Base-by-base conservation (phyloP, 2,797 vertebrate species). In the Oreonectes daqikongensis region DNA sequence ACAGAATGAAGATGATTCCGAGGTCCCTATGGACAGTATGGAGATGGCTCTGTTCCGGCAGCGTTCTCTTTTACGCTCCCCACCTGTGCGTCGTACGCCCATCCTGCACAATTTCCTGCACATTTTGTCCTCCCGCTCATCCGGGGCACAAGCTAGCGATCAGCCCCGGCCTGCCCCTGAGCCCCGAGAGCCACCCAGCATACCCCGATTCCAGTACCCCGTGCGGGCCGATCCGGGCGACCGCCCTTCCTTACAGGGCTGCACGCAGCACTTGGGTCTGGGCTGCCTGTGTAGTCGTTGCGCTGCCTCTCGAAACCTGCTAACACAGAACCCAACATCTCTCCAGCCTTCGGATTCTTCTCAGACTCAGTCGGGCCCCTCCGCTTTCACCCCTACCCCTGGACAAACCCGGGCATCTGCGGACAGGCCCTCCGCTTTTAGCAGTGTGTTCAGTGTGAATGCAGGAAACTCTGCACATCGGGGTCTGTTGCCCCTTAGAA, bases 31-130 rank as follows among this genome's bases (percentile, higher is more conserved):
- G 93, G 97, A 99, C 87, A 97, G 95, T 40, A 94, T 98, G 26
- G 97, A 99, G 91, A 93, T 98, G 92, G 93, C 96, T 9, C 95
- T 97, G 84, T 99, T 97, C 83, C 95, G 97, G 2, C 98, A 99
- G 87, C 97, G 97, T 0, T 95, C 97, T 65, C 95, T 99, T 83
- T 91, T 98, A 83, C 97, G 96, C 0, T 96, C 97, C 28, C 98
- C 98, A 77, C 98, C 97, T 0, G 96, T 99, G 74, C 96, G 98
- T 35, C 95, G 98, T 78, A 98, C 98, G 0, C 98, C 98, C 60
- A 96, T 99, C 81, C 95, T 99, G 65, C 98, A 99, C 93, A 99
- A 99, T 92, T 99, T 99, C 91, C 94, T 99, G 83, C 98, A 99
- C 92, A 99, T 99, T 92, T 89, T 99, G 88, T 98, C 97, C 18